Conservation (phyloP, 2,113 vertebrate genomes). For the Ceyx melanurus region DNA sequence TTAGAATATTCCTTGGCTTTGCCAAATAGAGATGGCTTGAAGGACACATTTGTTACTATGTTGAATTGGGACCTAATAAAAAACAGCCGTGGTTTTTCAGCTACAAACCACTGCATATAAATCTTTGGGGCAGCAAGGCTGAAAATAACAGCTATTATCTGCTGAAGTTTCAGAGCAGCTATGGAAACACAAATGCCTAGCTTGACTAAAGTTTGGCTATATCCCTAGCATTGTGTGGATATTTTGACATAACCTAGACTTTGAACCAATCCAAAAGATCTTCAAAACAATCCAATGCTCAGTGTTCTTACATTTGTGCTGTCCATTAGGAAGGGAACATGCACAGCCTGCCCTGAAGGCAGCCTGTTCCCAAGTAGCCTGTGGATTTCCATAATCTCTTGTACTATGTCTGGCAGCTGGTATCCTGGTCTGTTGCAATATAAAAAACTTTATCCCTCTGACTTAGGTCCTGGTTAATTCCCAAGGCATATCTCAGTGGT, state of each 20-base stretch:
- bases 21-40: conserved; percentile 29
- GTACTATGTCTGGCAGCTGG: neutral
- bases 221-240: neutral
- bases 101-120: conserved; percentile 44
- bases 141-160: conserved; percentile 59
- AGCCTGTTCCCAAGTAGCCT: neutral
- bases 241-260: conserved; percentile 16
- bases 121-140: conserved; percentile 23
- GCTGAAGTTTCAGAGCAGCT: conserved; percentile 12
- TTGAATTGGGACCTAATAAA: conserved; percentile 48
- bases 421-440: neutral
- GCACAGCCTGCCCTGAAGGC: neutral
- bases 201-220: conserved; percentile 11
- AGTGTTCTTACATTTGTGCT: neutral
- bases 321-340: rapidly evolving
- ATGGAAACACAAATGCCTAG: conserved; percentile 28
- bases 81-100: conserved; percentile 45
- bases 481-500: neutral
- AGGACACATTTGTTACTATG: neutral
- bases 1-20: conserved; percentile 33
- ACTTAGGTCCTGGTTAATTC: neutral
- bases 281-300: neutral
- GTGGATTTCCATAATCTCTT: neutral
- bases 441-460: neutral
- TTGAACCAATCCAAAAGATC: neutral